phyloP scores from a whole-genome alignment of 2,113 vertebrate genomes.

The Genyomyrus donnyi region DNA sequence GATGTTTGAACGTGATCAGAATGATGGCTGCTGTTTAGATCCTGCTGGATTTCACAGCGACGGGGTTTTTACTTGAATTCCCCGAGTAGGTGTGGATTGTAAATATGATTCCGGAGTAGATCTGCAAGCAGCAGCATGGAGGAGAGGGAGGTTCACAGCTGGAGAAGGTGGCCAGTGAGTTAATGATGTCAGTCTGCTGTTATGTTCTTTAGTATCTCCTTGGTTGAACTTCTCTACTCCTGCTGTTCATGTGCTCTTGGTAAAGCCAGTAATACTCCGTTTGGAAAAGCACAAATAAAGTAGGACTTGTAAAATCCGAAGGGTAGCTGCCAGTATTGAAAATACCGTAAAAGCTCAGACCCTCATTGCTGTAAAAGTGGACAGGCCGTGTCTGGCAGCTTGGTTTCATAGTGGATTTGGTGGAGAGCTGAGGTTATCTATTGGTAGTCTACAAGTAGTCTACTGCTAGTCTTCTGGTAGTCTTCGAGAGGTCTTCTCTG shows the following conservation, averaged over 20 bases:
- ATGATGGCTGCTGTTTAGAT: neutral
- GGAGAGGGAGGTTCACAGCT: neutral
- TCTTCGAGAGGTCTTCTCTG: neutral
- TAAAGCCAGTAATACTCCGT: neutral
- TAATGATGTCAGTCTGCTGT: neutral
- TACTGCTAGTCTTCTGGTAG: neutral
- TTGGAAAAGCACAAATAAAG: slow-evolving; percentile 1
- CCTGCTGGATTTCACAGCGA: neutral
- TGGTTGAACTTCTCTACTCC: neutral
- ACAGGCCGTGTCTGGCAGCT: neutral
- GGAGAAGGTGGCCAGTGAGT: neutral
- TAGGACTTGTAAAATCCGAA: neutral
- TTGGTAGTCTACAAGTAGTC: neutral
- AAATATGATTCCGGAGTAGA: neutral
- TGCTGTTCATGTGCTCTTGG: neutral
- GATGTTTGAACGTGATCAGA: neutral
- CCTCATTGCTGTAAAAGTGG: neutral
- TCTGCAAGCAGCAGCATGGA: neutral
- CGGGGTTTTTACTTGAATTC: neutral
- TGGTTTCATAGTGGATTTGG: neutral
- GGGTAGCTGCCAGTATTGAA: neutral
- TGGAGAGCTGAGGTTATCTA: neutral
- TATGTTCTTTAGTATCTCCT: neutral
- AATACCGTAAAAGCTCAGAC: neutral
- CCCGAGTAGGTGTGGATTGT: neutral